Conservation (phyloP, 2,888 invertebrate species). For the Mellilla xanthometata region DNA sequence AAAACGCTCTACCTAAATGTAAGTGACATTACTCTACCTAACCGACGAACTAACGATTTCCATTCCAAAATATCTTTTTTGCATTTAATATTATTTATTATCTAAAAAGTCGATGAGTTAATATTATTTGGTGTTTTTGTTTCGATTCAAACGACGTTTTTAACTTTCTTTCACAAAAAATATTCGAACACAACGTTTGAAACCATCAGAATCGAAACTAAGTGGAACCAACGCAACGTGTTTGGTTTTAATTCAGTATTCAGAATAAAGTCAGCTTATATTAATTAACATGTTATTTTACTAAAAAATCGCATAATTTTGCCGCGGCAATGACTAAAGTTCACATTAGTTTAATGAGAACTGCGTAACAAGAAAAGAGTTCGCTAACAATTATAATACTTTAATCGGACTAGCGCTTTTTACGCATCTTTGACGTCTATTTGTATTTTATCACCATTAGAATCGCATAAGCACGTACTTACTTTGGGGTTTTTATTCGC, state of each 20-base stretch:
- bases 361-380: no score
- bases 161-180: constrained; percentile 28
- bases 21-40: constrained; percentile 56
- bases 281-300: no score
- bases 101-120: constrained; percentile 81
- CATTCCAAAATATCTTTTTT: constrained; percentile 70
- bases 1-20: constrained; percentile 68
- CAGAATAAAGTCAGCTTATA: constrained; percentile 27
- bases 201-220: constrained; percentile 27
- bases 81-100: constrained; percentile 74
- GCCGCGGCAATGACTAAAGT: no score
- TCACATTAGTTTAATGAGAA: no score
- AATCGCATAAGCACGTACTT: no score
- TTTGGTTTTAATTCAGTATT: constrained; percentile 10
- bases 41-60: constrained; percentile 64
- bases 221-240: constrained; percentile 13
- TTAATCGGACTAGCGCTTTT: no score
- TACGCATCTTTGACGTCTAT: no score
- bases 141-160: constrained; percentile 65
- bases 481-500: no score
- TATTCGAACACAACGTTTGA: constrained; percentile 24
- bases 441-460: no score
- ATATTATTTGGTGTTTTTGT: constrained; percentile 79
- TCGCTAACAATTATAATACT: no score
- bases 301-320: no score